These are phyloP conservation scores for Pachyseris speciosa DNA, from an alignment of 64 coral and sea anemone genomes.

Conservation along the genomic window DNA sequence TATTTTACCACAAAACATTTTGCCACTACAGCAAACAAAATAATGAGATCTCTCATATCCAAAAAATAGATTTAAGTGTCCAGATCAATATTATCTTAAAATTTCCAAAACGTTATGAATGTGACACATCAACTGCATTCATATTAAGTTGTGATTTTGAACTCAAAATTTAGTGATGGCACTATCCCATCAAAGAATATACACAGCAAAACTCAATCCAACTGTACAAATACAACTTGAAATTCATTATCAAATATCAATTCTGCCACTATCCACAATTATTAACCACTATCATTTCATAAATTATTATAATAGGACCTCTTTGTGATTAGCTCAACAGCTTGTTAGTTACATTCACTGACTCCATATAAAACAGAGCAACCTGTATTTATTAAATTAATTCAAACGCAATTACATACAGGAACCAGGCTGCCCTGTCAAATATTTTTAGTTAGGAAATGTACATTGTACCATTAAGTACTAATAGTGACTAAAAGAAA, in stretches of 20 bases:
- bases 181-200: background rate
- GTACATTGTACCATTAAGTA: slow-evolving; percentile 9
- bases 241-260: background rate
- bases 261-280: background rate
- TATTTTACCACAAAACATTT: too few species aligned
- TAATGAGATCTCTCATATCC: too few species aligned
- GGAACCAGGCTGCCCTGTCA: background rate
- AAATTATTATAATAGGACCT: slow-evolving; percentile 12
- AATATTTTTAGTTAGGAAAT: slow-evolving; percentile 13
- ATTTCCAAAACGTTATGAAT: background rate
- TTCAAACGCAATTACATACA: background rate
- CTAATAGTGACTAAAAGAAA: background rate
- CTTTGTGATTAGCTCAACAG: background rate
- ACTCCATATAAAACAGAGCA: slow-evolving; percentile 8
- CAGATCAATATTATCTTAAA: slow-evolving; percentile 1
- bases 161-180: slow-evolving; percentile 1
- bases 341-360: background rate
- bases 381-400: background rate
- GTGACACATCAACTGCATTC: background rate
- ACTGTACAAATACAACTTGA: slow-evolving; percentile 18
- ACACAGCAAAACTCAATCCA: background rate
- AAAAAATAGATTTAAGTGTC: slow-evolving; percentile 1
- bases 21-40: too few species aligned
- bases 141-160: background rate
- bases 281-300: background rate